Base-by-base conservation (phyloP, 1,140 invertebrate species). In the Eumeta japonica region DNA sequence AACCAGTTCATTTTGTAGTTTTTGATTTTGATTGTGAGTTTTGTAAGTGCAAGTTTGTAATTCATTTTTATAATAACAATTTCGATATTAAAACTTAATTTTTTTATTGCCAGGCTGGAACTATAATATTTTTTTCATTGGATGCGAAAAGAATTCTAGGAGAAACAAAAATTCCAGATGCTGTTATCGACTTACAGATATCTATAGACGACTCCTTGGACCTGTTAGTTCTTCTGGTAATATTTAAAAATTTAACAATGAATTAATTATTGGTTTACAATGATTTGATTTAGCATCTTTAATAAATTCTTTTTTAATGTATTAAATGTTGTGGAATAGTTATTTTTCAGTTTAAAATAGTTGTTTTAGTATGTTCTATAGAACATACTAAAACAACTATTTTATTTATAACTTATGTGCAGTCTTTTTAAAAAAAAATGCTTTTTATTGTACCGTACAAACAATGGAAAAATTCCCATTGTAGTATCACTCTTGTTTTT, bases 141-240 rank as follows among this genome's bases (percentile, higher is more conserved):
- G 68, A 73, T 32, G 58, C 61, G 12, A 58, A 68, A 42, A 49
- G 32, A 37, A 53, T 66, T 48, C 55, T 68, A 29, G 65, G 52
- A 11, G 65, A 70, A 45, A 56, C 58, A 37, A 68, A 53, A 46
- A 62, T 68, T 11, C 35, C 55, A 15, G 62, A 59, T 15, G 65
- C 68, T 53, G 61, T 73, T 5, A 46, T 46, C 35, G 62, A 73
- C 32, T 51, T 73, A 32, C 65, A 73, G 35, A 73, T 70, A 36
- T 73, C 65, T 51, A 70, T 68, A 58, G 68, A 73, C 55, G 68
- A 73, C 40, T 68, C 65, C 5, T 37, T 73, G 10, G 65, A 73
- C 41, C 42, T 73, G 19, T 43, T 73, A 20, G 57, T 65, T 24
- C 46, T 73, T 10, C 40, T 73, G 52, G 68, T 73, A 46, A 56